Percentiles rank a stretch among this genome's conserved stretches.
phyloP scores from a whole-genome alignment of 1,140 invertebrate genomes.

The Aricia agestis region DNA sequence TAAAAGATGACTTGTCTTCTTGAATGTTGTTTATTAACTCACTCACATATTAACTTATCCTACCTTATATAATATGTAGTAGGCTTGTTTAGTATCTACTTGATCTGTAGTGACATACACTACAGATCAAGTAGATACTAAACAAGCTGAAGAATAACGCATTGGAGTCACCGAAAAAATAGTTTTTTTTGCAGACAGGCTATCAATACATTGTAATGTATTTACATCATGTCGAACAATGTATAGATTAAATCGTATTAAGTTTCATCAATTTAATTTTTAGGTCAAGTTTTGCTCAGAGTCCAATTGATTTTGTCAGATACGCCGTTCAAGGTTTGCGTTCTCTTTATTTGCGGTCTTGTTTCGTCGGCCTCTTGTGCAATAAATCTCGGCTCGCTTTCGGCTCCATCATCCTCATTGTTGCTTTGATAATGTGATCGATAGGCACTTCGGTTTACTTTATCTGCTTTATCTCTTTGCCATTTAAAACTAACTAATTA shows the following conservation, averaged over 20 bases:
- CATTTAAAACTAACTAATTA: neutral
- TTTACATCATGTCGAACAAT: neutral
- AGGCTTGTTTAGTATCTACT: too few relatives aligned
- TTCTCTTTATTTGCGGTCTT: slow-evolving; percentile 75
- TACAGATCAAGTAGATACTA: too few relatives aligned
- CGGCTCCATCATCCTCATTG: slow-evolving; percentile 61
- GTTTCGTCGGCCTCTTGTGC: slow-evolving; percentile 69
- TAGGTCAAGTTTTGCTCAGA: slow-evolving; percentile 70
- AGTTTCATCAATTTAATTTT: slow-evolving; percentile 68
- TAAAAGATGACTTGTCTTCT: too few relatives aligned
- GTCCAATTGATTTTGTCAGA: slow-evolving; percentile 75
- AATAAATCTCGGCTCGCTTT: slow-evolving; percentile 68
- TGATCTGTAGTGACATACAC: too few relatives aligned
- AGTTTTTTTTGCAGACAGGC: neutral
- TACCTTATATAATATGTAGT: too few relatives aligned
- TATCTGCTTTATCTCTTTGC: slow-evolving; percentile 23
- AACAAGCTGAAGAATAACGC: neutral
- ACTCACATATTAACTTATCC: too few relatives aligned
- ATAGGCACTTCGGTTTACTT: slow-evolving; percentile 56
- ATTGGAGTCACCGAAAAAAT: neutral
- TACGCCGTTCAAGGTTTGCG: slow-evolving; percentile 70
- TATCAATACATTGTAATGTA: neutral
- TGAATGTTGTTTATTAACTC: too few relatives aligned
- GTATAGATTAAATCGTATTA: slow-evolving; percentile 11
- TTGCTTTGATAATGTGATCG: slow-evolving; percentile 65